Evolutionary conservation across 2,888 invertebrate species (phyloP).

Genomic region (Tiliacea aurago): DNA sequence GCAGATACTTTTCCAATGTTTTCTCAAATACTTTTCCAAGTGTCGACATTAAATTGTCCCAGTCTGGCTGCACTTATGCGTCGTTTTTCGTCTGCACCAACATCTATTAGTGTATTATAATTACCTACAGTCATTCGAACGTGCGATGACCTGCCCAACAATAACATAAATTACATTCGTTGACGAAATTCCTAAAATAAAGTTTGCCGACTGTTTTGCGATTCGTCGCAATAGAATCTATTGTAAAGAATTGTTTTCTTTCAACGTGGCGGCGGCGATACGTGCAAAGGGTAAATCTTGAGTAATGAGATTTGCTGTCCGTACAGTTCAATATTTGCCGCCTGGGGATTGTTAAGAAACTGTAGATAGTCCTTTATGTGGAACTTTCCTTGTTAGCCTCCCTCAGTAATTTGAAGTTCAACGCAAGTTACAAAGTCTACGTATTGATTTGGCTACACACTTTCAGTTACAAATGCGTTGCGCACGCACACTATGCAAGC

Average conservation of each 20-base stretch:
- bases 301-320: conserved; percentile 34
- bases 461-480: background rate
- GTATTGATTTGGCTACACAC: background rate
- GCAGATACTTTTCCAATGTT: conserved; percentile 1
- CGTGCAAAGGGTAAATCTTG: conserved; percentile 45
- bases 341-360: conserved; percentile 35
- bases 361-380: conserved; percentile 24
- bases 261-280: conserved; percentile 13
- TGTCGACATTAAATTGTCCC: background rate
- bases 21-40: conserved; percentile 1
- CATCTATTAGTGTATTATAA: conserved; percentile 17
- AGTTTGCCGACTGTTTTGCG: conserved; percentile 11
- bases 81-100: conserved; percentile 12
- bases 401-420: conserved; percentile 16
- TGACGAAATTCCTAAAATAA: conserved; percentile 13
- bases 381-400: conserved; percentile 29
- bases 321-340: conserved; percentile 37
- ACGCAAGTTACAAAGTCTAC: conserved; percentile 1
- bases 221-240: conserved; percentile 27
- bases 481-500: too few relatives aligned
- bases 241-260: conserved; percentile 40
- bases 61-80: background rate
- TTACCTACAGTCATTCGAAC: conserved; percentile 17
- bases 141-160: conserved; percentile 37
- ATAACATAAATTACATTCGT: conserved; percentile 10